Conservation (phyloP, 2,888 invertebrate species). For the Melitaea athalia region DNA sequence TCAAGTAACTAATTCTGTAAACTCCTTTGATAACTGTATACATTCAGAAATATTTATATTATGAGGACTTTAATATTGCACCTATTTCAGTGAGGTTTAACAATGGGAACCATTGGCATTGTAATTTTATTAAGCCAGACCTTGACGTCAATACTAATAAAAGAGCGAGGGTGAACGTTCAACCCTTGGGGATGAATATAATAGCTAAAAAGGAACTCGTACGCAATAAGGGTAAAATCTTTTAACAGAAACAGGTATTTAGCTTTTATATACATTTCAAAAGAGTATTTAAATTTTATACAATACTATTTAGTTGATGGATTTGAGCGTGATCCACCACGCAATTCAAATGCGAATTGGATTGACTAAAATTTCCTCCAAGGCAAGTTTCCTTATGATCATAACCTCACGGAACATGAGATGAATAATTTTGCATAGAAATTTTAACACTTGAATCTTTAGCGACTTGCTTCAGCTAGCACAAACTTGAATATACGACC, state of each 20-base stretch:
- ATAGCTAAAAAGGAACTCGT: slow-evolving; percentile 9
- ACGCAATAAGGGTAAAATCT: slow-evolving; percentile 4
- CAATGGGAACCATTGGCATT: slow-evolving; percentile 23
- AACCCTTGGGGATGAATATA: slow-evolving; percentile 20
- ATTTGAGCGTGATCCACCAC: too few relatives aligned
- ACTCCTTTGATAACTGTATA: neutral
- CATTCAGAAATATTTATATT: neutral
- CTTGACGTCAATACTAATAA: slow-evolving; percentile 21
- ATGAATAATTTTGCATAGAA: too few relatives aligned
- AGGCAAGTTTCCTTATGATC: too few relatives aligned
- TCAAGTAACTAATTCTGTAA: neutral
- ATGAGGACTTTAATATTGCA: neutral
- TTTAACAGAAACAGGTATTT: slow-evolving; percentile 2
- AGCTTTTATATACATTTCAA: neutral
- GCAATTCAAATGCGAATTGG: too few relatives aligned
- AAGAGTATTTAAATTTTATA: neutral
- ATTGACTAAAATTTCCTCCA: too few relatives aligned
- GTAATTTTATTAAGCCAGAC: slow-evolving; percentile 22
- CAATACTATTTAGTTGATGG: too few relatives aligned
- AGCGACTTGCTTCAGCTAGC: too few relatives aligned
- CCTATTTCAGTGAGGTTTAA: slow-evolving; percentile 6
- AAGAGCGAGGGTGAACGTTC: slow-evolving; percentile 15
- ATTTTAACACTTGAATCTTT: too few relatives aligned
- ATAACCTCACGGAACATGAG: too few relatives aligned
- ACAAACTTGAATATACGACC: too few relatives aligned